These are phyloP conservation scores for Mellilla xanthometata DNA, from an alignment of 2,888 invertebrate genomes.

Conservation along the genomic window DNA sequence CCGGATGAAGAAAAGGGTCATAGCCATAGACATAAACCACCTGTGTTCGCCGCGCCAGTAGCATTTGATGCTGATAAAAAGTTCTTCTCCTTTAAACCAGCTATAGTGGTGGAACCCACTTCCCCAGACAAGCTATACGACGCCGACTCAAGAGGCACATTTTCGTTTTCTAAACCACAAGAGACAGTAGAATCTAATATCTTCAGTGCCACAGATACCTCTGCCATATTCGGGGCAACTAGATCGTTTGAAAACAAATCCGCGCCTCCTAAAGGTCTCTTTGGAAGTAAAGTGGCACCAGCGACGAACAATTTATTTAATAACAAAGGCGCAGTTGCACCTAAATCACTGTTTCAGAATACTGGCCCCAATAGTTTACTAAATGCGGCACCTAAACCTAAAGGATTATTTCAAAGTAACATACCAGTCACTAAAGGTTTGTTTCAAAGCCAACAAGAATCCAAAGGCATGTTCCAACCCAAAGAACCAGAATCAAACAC, in stretches of 20 bases:
- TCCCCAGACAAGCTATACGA: conserved; percentile 57
- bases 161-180: conserved; percentile 70
- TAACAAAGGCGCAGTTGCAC: not conserved
- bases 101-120: conserved; percentile 57
- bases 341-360: conserved; percentile 8
- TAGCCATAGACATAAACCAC: conserved; percentile 32
- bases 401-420: conserved; percentile 11
- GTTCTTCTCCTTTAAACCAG: conserved; percentile 66
- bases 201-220: conserved; percentile 37
- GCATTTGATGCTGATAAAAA: conserved; percentile 34
- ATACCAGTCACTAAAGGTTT: not conserved
- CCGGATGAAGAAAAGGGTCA: conserved; percentile 43
- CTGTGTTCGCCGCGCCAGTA: conserved; percentile 29
- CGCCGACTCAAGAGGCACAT: conserved; percentile 48
- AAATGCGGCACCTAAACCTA: not conserved
- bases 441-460: conserved; percentile 1
- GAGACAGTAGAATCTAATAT: conserved; percentile 39
- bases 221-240: conserved; percentile 30
- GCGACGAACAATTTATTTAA: not conserved
- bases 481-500: conserved; percentile 1
- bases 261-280: not conserved
- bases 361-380: not conserved
- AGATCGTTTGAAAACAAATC: conserved; percentile 3
- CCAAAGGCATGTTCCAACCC: conserved; percentile 7
- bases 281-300: conserved; percentile 1